phyloP scores from a whole-genome alignment of 2,888 invertebrate genomes.

The Oligia strigilis region DNA sequence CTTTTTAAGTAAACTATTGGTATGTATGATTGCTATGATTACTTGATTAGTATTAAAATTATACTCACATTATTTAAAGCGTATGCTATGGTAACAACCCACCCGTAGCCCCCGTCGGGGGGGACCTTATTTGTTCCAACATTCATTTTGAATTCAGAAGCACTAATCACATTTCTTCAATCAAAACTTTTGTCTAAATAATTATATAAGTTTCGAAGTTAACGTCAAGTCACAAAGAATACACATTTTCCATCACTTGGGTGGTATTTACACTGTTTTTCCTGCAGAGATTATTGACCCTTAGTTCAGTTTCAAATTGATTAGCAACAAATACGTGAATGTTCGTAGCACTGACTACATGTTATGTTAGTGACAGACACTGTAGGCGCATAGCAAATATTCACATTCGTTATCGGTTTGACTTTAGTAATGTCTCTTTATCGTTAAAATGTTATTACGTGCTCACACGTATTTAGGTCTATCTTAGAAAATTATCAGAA shows the following conservation, averaged over 20 bases:
- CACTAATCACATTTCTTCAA: conserved; percentile 71
- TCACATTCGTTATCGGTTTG: conserved; percentile 78
- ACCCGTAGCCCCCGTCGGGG: conserved; percentile 93
- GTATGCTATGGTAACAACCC: conserved; percentile 91
- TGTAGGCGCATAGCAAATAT: conserved; percentile 62
- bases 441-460: conserved; percentile 74
- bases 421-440: conserved; percentile 79
- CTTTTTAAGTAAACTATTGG: not conserved
- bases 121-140: conserved; percentile 84
- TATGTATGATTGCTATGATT: not conserved
- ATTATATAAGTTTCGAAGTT: conserved; percentile 55
- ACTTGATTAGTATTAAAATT: not conserved
- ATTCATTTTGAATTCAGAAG: conserved; percentile 71
- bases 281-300: conserved; percentile 63
- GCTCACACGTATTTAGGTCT: conserved; percentile 63
- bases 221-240: conserved; percentile 54
- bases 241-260: conserved; percentile 65
- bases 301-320: conserved; percentile 35
- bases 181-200: conserved; percentile 36
- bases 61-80: conserved; percentile 92
- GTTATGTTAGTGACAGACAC: conserved; percentile 50
- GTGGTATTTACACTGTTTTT: conserved; percentile 28
- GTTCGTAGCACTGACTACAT: conserved; percentile 54
- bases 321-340: conserved; percentile 59
- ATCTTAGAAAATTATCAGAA: conserved; percentile 53